phyloP scores from a whole-genome alignment of 2,797 vertebrate species.

The Acipenser transmontanus region DNA sequence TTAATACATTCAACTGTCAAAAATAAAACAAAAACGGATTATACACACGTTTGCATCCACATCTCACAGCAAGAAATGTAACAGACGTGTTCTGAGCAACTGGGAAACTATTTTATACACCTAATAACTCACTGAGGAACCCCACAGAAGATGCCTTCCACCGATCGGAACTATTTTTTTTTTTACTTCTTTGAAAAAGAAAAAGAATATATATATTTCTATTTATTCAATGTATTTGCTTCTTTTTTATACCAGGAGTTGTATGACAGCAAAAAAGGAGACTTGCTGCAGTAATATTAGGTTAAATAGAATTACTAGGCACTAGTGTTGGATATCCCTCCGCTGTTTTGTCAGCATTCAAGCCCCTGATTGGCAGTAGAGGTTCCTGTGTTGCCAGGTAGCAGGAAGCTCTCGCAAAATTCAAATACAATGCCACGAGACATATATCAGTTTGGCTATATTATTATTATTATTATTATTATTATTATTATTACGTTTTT shows the following conservation, averaged over 20 bases:
- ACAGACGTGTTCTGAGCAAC: background rate
- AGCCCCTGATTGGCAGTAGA: conserved; percentile 48
- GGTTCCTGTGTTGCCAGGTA: conserved; percentile 55
- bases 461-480: too few species aligned
- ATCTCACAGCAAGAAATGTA: conserved; percentile 10
- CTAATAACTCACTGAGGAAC: conserved; percentile 39
- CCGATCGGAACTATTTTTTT: conserved; percentile 30
- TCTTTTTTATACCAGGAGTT: too few species aligned
- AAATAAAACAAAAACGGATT: conserved; percentile 29
- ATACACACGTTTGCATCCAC: conserved; percentile 41
- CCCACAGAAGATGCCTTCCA: background rate
- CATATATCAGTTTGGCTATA: too few species aligned
- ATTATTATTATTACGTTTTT: too few species aligned
- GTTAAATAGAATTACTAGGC: too few species aligned
- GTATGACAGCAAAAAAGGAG: too few species aligned
- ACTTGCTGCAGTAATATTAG: too few species aligned
- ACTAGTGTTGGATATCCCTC: conserved; percentile 38
- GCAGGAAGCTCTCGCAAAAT: conserved; percentile 32
- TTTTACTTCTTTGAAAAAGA: background rate
- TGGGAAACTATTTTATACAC: conserved; percentile 53
- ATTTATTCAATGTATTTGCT: too few species aligned
- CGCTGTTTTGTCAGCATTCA: conserved; percentile 27
- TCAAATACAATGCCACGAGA: conserved; percentile 1
- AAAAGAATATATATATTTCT: too few species aligned
- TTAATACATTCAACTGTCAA: conserved; percentile 33